Base-by-base conservation (phyloP, 2,797 vertebrate genomes). In the Trachurus trachurus region DNA sequence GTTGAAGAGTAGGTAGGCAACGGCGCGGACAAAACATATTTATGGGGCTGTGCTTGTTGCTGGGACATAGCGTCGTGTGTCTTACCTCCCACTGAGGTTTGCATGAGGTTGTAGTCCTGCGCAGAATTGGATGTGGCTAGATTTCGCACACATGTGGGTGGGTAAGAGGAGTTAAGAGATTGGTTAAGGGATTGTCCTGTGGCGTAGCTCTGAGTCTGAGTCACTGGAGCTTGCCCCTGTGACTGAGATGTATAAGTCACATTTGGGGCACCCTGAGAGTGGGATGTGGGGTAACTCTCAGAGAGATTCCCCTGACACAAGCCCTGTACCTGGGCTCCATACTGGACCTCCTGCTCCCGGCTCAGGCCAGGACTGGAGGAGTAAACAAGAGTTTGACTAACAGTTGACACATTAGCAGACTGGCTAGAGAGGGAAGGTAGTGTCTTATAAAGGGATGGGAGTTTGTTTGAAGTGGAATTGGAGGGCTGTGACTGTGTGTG, bases 171-270 rank as follows among this genome's bases (percentile, higher is more conserved):
- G 89, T 96, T 94, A 81, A 98, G 93, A 52, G 98, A 95, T 82
- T 97, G 97, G 88, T 95, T 94, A 81, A 98, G 93, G 54, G 98
- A 95, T 84, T 97, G 97, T 85, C 95, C 96, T 81, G 97, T 95
- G 81, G 93, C 93, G 77, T 97, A 99, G 88, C 91, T 98, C 91
- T 97, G 96, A 80, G 97, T 96, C 88, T 95, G 96, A 93, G 95
- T 96, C 77, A 95, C 96, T 22, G 95, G 96, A 76, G 95, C 93
- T 78, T 96, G 94, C 87, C 95, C 96, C 86, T 98, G 97, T 71
- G 97, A 96, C 71, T 97, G 97, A 95, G 97, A 97, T 93, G 97
- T 96, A 90, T 96, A 99, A 84, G 92, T 97, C 93, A 96, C 96
- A 88, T 96, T 94, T 87, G 97, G 94, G 91, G 97, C 92, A 93